Evolutionary conservation across 2,888 invertebrate genomes (phyloP).

Genomic region (Mythimna impura): DNA sequence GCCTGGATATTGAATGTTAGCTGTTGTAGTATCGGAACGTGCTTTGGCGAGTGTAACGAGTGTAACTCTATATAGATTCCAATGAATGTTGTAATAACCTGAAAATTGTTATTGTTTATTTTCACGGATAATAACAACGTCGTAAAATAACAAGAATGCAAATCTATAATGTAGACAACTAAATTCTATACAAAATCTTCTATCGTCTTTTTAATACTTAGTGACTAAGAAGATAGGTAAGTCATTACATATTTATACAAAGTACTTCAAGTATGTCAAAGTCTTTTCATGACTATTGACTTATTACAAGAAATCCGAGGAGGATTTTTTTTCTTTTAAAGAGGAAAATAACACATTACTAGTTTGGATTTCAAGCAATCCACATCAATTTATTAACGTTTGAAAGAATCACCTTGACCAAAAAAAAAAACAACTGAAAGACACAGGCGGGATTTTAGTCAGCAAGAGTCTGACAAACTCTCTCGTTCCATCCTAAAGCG

Average conservation of each 20-base stretch:
- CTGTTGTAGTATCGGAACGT: slow-evolving; percentile 48
- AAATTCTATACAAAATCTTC: neutral
- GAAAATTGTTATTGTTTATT: slow-evolving; percentile 57
- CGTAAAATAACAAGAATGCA: slow-evolving; percentile 30
- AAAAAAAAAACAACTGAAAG: too few relatives aligned
- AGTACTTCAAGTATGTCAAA: slow-evolving; percentile 8
- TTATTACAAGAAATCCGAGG: slow-evolving; percentile 17
- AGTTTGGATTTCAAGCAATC: neutral
- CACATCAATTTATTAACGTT: neutral
- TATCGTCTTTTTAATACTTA: slow-evolving; percentile 6
- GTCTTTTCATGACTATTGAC: slow-evolving; percentile 23
- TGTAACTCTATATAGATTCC: slow-evolving; percentile 27
- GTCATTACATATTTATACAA: slow-evolving; percentile 17
- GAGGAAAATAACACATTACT: slow-evolving; percentile 4
- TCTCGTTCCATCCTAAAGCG: too few relatives aligned
- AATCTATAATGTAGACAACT: neutral
- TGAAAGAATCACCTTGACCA: too few relatives aligned
- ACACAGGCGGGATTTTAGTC: too few relatives aligned
- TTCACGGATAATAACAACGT: slow-evolving; percentile 45
- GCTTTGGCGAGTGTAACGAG: slow-evolving; percentile 57
- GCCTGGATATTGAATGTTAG: slow-evolving; percentile 28
- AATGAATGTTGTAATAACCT: slow-evolving; percentile 49
- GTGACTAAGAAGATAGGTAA: neutral
- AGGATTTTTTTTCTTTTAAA: neutral
- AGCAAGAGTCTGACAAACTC: too few relatives aligned